Evolutionary conservation across 53 echinoderm and acorn worm genomes (phyloP), one percentile per base, ranked within the genome.

Genomic region (Echinometra lucunter): DNA sequence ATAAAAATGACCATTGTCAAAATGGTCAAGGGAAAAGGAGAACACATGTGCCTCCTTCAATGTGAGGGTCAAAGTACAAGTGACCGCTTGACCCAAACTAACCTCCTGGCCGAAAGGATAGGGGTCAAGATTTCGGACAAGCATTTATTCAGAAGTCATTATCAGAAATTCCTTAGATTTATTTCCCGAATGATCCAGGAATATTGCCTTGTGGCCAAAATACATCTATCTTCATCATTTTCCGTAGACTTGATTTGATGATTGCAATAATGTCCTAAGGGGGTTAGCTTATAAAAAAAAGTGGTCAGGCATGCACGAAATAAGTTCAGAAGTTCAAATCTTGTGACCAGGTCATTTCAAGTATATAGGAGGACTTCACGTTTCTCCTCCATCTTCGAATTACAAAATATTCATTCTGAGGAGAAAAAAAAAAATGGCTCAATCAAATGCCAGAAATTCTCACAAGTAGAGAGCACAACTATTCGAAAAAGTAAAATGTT

Each of bases 321-420:
- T 49, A 85, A 85, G 85, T 85, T 85, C 85, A 85, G 49, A 85
- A 85, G 85, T 85, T 85, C 85, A n/a, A 49, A 85, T 85, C 0
- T 12, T 27, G 49, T 85, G 49, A 85, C 30, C 30, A n/a, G 85
- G 49, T 85, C 85, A n/a, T n/a, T n/a, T n/a, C n/a, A 85, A 78
- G 38, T 5, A n/a, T n/a, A n/a, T 11, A 34, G 69, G 1, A 69
- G 1, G 30, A 7, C 12, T 67, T 6, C 11, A 2, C 69, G 1
- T 63, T 32, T 34, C 30, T 32, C 25, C 3, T 63, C 63, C 6
- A 21, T 63, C 13, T 63, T 63, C 25, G 63, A 63, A 63, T 63
- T 15, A 30, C 32, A 69, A 69, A 69, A 69, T 34, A 10, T 69
- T 2, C 69, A 10, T 32, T 11, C 9, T 34, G 69, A 34, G 69